A percentile compares a stretch with the other conserved stretches of the same genome.
Conservation (phyloP, 1,140 invertebrate genomes). For the Drosophila hydei region DNA sequence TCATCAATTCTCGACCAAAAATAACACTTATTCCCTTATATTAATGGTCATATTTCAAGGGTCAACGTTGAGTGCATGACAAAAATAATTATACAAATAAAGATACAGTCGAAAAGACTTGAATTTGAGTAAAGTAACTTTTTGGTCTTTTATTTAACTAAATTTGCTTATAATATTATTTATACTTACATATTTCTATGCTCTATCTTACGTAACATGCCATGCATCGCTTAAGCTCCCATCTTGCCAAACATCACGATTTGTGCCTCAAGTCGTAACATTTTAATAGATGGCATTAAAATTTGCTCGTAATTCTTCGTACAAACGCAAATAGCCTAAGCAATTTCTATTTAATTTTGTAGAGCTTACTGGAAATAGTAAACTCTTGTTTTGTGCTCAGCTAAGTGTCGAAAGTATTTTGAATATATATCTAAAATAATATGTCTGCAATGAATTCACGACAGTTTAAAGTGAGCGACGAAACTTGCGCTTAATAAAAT, state of each 20-base stretch:
- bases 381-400: background rate
- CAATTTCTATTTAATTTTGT: background rate
- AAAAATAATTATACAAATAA: too few species aligned
- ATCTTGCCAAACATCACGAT: background rate
- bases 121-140: too few species aligned
- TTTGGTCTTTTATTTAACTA: too few species aligned
- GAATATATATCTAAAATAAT: too few species aligned
- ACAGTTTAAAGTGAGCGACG: too few species aligned
- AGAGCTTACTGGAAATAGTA: slow-evolving; percentile 4
- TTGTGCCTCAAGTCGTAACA: background rate
- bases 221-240: background rate
- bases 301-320: background rate
- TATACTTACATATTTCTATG: too few species aligned
- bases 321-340: background rate
- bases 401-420: background rate
- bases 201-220: too few species aligned
- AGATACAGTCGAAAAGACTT: too few species aligned
- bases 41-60: slow-evolving; percentile 38
- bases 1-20: slow-evolving; percentile 62
- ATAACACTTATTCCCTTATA: slow-evolving; percentile 53
- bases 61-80: background rate
- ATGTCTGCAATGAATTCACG: too few species aligned
- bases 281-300: slow-evolving; percentile 9
- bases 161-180: too few species aligned
- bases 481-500: too few species aligned